phyloP scores from a whole-genome alignment of 2,113 vertebrate species.

The Callospermophilus lateralis region DNA sequence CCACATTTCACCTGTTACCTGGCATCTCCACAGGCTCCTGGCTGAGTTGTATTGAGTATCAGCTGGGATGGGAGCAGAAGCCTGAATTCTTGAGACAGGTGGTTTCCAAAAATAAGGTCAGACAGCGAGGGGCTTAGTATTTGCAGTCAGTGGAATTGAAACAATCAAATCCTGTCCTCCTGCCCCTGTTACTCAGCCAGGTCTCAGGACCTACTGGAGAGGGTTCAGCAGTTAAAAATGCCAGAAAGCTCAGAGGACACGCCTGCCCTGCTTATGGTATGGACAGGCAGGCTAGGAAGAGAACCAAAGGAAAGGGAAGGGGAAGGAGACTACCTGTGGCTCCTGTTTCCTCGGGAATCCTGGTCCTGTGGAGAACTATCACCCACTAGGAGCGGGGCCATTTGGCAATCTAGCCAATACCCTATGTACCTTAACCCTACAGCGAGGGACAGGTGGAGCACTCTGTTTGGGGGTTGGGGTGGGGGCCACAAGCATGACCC shows the following conservation, averaged over 20 bases:
- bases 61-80: not conserved
- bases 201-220: not conserved
- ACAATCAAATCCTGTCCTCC: not conserved
- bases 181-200: not conserved
- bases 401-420: not conserved
- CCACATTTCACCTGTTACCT: too few species aligned
- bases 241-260: not conserved
- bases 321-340: not conserved
- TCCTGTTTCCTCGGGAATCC: not conserved
- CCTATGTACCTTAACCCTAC: not conserved
- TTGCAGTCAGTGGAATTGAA: not conserved
- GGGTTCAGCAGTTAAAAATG: not conserved
- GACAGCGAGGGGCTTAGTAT: not conserved
- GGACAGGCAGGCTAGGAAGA: not conserved
- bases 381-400: not conserved
- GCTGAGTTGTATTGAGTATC: not conserved
- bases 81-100: not conserved
- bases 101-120: slow-evolving; percentile 15
- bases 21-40: not conserved
- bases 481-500: not conserved
- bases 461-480: not conserved
- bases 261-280: not conserved
- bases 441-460: not conserved
- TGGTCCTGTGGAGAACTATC: not conserved
- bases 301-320: not conserved